Evolutionary conservation across 2,888 invertebrate species (phyloP), one percentile per base, ranked within the genome.

Genomic region (Eubasilissa splendida): DNA sequence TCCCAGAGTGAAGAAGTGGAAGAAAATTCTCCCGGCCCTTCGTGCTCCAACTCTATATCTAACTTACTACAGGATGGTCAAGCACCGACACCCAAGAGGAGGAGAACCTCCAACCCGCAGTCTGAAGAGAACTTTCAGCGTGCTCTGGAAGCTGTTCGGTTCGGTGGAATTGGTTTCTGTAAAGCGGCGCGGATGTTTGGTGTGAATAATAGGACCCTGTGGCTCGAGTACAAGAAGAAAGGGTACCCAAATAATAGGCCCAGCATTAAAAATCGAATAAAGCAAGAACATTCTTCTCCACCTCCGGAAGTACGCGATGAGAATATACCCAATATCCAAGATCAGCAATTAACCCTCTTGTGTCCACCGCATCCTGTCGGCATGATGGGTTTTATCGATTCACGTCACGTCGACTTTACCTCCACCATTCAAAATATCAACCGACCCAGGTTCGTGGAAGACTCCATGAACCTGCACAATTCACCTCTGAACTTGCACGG

Each of bases 101-200:
- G 95, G 85, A 92, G 96, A 82, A 93, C 94, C 76, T 93, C 93
- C 76, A 95, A 96, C 88, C 96, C 96, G 0, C 96, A 96, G 87
- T 93, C 94, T 1, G 95, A 95, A 85, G 95, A 96, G 86, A 96
- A 96, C 87, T 96, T 96, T 88, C 94, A 95, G 84, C 90, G 94
- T 56, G 96, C 96, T 0, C 88, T 96, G 74, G 96, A 96, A 86
- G 96, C 96, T 0, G 96, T 96, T 0, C 92, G 96, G 82, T 94
- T 93, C 85, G 96, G 96, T 33, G 95, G 95, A 59, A 95, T 96
- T 84, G 96, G 96, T 2, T 96, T 96, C 88, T 96, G 96, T 88
- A 96, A 96, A 86, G 96, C 96, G 9, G 96, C 96, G 0, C 91
- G 95, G 76, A 92, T 95, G 89, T 96, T 95, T 87, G 96, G 96